Evolutionary conservation across 2,113 vertebrate species (phyloP).

Genomic region (Rynchops niger): DNA sequence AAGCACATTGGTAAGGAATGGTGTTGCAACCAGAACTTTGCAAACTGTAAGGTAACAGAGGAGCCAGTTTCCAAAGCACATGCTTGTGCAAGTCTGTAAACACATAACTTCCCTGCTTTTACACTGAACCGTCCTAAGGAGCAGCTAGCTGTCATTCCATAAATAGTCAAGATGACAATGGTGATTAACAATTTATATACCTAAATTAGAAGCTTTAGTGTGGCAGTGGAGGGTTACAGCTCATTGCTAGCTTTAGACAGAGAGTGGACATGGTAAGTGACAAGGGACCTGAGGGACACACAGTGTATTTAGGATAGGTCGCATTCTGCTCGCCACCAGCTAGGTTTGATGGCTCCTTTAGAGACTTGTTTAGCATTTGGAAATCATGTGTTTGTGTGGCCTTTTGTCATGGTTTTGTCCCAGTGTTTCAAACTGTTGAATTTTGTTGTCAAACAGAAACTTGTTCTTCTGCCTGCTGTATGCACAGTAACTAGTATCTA

Average conservation of each 20-base stretch:
- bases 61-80: neutral
- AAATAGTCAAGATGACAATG: neutral
- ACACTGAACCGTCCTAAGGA: neutral
- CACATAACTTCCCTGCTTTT: neutral
- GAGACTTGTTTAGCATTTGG: neutral
- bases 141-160: neutral
- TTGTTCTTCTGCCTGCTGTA: neutral
- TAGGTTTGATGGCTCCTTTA: neutral
- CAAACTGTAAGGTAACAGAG: neutral
- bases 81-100: neutral
- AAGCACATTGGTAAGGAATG: neutral
- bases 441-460: neutral
- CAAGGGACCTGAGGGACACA: neutral
- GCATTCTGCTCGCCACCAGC: neutral
- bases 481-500: neutral
- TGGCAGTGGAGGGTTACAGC: neutral
- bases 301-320: neutral
- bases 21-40: neutral
- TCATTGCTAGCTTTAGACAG: neutral
- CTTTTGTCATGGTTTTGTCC: neutral
- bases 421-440: neutral
- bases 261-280: rapidly evolving
- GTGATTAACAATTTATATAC: neutral
- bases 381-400: neutral
- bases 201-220: neutral